phyloP scores from a whole-genome alignment of 2,888 invertebrate genomes.

The Megaustenia siamemsis region DNA sequence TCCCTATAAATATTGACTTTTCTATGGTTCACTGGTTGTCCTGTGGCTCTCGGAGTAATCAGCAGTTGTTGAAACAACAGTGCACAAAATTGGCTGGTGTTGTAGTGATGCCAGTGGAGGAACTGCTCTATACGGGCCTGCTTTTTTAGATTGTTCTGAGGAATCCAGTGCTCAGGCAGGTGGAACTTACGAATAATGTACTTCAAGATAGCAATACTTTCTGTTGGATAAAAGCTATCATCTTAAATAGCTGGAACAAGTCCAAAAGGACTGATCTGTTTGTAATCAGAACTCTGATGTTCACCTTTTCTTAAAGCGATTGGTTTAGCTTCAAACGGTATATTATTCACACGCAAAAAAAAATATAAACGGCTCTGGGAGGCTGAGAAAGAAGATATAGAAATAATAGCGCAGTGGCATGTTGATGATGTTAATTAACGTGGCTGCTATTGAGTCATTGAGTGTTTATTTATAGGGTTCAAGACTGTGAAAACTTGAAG shows the following conservation, averaged over 20 bases:
- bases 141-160: slow-evolving; percentile 82
- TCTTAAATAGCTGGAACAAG: slow-evolving; percentile 86
- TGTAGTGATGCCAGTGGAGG: slow-evolving; percentile 88
- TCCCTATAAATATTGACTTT: slow-evolving; percentile 65
- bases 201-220: slow-evolving; percentile 87
- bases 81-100: slow-evolving; percentile 83
- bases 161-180: slow-evolving; percentile 85
- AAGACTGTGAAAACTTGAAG: no score
- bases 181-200: slow-evolving; percentile 84
- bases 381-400: slow-evolving; percentile 89
- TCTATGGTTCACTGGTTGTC: slow-evolving; percentile 67
- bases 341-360: slow-evolving; percentile 85
- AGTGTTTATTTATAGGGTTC: no score
- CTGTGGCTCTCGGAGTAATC: slow-evolving; percentile 68
- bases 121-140: slow-evolving; percentile 86
- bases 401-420: slow-evolving; percentile 83
- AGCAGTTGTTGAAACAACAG: slow-evolving; percentile 83
- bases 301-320: slow-evolving; percentile 86
- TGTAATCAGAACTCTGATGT: slow-evolving; percentile 84
- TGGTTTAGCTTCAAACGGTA: slow-evolving; percentile 84
- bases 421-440: no score
- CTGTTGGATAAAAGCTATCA: slow-evolving; percentile 85
- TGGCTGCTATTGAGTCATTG: no score
- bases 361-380: slow-evolving; percentile 85
- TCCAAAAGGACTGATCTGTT: slow-evolving; percentile 84